Percentiles rank a stretch among this genome's conserved stretches.
phyloP scores from a whole-genome alignment of 1,140 invertebrate species.

The Acromyrmex echinatior region DNA sequence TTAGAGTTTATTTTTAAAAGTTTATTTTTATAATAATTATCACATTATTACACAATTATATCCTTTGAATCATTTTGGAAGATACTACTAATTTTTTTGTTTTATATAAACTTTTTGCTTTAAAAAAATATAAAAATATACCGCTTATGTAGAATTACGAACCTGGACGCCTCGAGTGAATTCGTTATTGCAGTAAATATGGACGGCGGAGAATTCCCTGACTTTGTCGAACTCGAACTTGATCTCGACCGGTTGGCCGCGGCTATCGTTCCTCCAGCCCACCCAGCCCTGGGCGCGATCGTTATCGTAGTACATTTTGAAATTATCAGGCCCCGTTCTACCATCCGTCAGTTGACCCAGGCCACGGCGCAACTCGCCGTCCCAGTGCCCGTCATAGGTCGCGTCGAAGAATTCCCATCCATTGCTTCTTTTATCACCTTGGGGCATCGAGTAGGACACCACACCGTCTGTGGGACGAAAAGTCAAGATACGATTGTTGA shows the following conservation, averaged over 20 bases:
- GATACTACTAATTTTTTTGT: not conserved
- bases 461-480: slow-evolving; percentile 90
- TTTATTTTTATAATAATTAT: not conserved
- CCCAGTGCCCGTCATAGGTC: slow-evolving; percentile 92
- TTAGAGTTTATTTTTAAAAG: not conserved
- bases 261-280: slow-evolving; percentile 95
- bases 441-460: slow-evolving; percentile 93
- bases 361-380: slow-evolving; percentile 88
- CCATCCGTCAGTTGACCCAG: slow-evolving; percentile 92
- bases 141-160: slow-evolving; percentile 58
- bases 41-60: not conserved
- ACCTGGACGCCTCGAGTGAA: slow-evolving; percentile 93
- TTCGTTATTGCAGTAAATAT: slow-evolving; percentile 93
- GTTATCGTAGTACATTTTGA: slow-evolving; percentile 89
- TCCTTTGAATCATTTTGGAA: not conserved
- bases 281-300: slow-evolving; percentile 92
- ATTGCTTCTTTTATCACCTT: slow-evolving; percentile 91
- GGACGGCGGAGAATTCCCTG: slow-evolving; percentile 94
- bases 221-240: slow-evolving; percentile 95
- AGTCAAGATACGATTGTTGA: slow-evolving; percentile 62
- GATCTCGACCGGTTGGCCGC: slow-evolving; percentile 90
- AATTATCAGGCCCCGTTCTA: slow-evolving; percentile 90
- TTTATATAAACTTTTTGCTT: not conserved
- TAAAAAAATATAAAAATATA: not conserved
- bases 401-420: slow-evolving; percentile 92